phyloP scores from a whole-genome alignment of 2,113 vertebrate genomes.

The Cyphomyrus plagiostoma region DNA sequence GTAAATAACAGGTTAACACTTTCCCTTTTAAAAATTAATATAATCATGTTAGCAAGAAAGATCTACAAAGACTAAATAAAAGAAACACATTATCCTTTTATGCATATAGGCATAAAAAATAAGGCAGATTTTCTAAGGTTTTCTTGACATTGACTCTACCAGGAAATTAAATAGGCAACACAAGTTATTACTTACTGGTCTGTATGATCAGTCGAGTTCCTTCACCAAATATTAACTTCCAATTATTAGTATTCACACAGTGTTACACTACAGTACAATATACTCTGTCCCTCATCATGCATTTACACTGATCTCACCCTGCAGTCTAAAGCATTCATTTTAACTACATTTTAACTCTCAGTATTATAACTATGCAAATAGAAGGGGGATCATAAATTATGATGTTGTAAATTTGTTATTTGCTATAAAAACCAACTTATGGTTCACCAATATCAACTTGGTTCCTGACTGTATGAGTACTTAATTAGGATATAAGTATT shows the following conservation, averaged over 20 bases:
- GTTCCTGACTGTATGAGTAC: no score
- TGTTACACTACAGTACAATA: neutral
- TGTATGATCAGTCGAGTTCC: constrained; percentile 6
- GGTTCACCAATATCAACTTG: no score
- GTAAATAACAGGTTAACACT: neutral
- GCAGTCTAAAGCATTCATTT: neutral
- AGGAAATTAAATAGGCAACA: neutral
- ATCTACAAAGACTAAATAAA: neutral
- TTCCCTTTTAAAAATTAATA: neutral
- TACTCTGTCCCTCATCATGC: neutral
- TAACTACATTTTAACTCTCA: neutral
- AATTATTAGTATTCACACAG: neutral
- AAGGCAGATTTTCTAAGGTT: neutral
- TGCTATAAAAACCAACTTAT: no score
- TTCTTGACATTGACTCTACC: neutral
- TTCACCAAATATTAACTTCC: neutral
- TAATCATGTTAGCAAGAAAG: neutral
- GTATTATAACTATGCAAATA: neutral
- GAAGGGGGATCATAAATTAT: neutral
- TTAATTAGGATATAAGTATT: no score
- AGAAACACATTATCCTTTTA: neutral
- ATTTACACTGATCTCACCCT: neutral
- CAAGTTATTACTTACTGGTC: neutral
- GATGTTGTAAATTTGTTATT: no score
- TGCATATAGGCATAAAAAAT: neutral